Base-by-base conservation (phyloP, 2,113 vertebrate species). In the Syrmaticus mikado region DNA sequence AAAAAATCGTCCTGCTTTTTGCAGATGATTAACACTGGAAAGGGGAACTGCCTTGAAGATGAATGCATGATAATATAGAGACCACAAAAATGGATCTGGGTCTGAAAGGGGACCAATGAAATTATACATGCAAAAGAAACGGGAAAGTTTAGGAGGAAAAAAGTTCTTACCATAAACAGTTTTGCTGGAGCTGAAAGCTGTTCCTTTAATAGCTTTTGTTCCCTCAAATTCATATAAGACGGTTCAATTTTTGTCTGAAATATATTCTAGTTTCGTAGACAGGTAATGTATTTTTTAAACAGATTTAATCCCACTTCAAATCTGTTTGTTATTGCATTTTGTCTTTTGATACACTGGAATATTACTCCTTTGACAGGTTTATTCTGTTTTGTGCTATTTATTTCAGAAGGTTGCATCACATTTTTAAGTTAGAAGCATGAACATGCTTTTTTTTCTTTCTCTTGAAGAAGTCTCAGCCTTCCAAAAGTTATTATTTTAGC, bases 301-400 rank as follows among this genome's bases (percentile, higher is more conserved):
- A 96, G 92, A 95, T 87, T 77, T 93, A 91, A 87, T 95, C 87
- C 72, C 81, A 40, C 61, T 81, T 96, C 86, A 85, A 15, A 91
- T 95, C 65, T 96, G 74, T 96, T 96, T 96, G 76, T 96, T 96
- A 85, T 82, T 95, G 76, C 87, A 75, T 95, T 96, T 96, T 84
- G 48, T 96, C 94, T 97, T 97, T 82, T 18, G 25, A 93, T 88
- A 75, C 65, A 9, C 83, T 89, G 82, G 45, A 92, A 96, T 85
- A 87, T 83, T 95, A 94, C 88, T 95, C 46, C 53, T 96, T 93
- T 97, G 97, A 97, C 96, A 97, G 94, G 82, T 97, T 97, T 97
- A 95, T 97, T 97, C 93, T 95, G 91, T 34, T 55, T 83, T 36
- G 17, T 10, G 61, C 90, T 94, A 61, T 96, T 97, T 96, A 93